Evolutionary conservation across 2,888 invertebrate genomes (phyloP), one percentile per base, ranked within the genome.

Genomic region (Drosophila neotestacea): DNA sequence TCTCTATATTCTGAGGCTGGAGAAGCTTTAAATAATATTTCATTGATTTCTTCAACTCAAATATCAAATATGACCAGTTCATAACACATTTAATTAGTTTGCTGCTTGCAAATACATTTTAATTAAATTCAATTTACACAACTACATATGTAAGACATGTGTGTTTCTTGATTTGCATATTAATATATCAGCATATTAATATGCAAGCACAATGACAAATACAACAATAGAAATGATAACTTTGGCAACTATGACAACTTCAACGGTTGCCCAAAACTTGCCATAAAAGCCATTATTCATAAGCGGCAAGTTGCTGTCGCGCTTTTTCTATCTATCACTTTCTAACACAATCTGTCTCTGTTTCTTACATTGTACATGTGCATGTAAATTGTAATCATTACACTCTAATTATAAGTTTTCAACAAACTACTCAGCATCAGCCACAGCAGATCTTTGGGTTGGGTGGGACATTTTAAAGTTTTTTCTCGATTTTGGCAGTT

Each of bases 401-500:
- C 83, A 87, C 62, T 82, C 73, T 81, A 90, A 87, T 90, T 89
- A 79, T 70, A 87, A 87, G 77, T 81, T 85, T 79, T 81, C 75
- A 66, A 46, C 82, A 68, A 82, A 74, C 79, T 76, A 73, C 62
- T 61, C 63, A 42, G 34, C 52, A 30, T 22, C 27, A 36, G 13
- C 16, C 16, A 46, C 36, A 42, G 41, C 42, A 60, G 32, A 34
- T 41, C 11, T 39, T 50, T 59, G 46, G 44, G 73, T 55, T 62
- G 38, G 28, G 44, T 48, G 55, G 11, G 16, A 30, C 28, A 55
- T 64, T 42, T 63, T 47, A 54, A 51, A 64, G 52, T 65, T 69
- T 64, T 30, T 48, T 39, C n/a, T 47, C 22, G 41, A 22, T 63
- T 67, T 44, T 11, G 48, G 48, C 44, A 42, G 46, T 47, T 28